Conservation (phyloP, 2,888 invertebrate genomes). For the Fragum fragum region DNA sequence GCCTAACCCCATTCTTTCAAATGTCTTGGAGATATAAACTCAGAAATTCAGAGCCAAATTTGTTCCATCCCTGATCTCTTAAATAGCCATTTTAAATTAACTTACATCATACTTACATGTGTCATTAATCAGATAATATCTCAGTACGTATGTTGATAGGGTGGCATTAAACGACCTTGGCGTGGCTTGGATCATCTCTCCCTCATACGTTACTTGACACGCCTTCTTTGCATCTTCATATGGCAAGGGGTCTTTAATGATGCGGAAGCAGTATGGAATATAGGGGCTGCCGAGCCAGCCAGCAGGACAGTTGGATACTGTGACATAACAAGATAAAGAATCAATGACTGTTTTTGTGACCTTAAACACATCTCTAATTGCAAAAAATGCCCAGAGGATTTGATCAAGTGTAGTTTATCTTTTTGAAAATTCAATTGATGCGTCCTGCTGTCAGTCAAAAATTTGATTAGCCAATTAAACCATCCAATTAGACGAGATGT, state of each 20-base stretch:
- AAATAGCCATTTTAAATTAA: too few relatives aligned
- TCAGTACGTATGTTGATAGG: slow-evolving; percentile 5
- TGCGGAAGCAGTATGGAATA: slow-evolving; percentile 44
- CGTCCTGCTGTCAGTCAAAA: too few relatives aligned
- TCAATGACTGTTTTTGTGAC: too few relatives aligned
- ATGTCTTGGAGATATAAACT: too few relatives aligned
- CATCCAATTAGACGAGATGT: too few relatives aligned
- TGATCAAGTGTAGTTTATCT: neutral
- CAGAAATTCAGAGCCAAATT: too few relatives aligned
- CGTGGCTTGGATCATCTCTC: neutral
- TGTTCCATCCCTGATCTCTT: too few relatives aligned
- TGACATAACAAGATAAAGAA: slow-evolving; percentile 8
- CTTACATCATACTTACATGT: slow-evolving; percentile 38
- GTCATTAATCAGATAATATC: slow-evolving; percentile 17
- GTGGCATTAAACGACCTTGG: slow-evolving; percentile 2
- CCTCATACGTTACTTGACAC: slow-evolving; percentile 20
- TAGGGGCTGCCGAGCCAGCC: slow-evolving; percentile 50
- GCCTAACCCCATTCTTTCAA: too few relatives aligned
- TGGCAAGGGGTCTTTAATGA: slow-evolving; percentile 22
- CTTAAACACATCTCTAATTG: too few relatives aligned
- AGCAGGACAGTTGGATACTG: slow-evolving; percentile 39
- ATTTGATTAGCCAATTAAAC: too few relatives aligned
- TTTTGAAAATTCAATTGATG: neutral
- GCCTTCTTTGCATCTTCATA: slow-evolving; percentile 16
- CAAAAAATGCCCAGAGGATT: neutral